phyloP scores from a whole-genome alignment of 2,888 invertebrate genomes.

The Branchellion lobata region DNA sequence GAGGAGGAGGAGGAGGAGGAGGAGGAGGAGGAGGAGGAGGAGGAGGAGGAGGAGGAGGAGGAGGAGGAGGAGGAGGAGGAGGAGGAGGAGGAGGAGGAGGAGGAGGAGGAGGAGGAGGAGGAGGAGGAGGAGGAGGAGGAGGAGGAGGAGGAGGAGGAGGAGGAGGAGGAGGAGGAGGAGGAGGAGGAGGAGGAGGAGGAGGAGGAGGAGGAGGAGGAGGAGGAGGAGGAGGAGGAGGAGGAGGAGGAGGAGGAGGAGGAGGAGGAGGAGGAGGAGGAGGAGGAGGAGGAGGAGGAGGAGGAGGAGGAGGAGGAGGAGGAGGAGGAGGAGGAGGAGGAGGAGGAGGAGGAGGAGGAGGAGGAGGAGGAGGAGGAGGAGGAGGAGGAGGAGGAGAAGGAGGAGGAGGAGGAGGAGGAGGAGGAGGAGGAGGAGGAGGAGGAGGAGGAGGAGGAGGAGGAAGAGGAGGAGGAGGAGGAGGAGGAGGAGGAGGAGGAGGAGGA shows the following conservation, averaged over 20 bases:
- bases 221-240: constrained; percentile 1
- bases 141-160: constrained; percentile 5
- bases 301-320: too few relatives aligned
- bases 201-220: constrained; percentile 10
- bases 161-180: constrained; percentile 27
- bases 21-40: too few relatives aligned
- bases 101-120: too few relatives aligned
- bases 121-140: too few relatives aligned
- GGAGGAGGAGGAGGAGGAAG: constrained; percentile 18
- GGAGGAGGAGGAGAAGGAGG: constrained; percentile 23
- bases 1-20: too few relatives aligned
- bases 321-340: too few relatives aligned
- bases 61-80: too few relatives aligned
- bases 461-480: constrained; percentile 4
- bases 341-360: constrained; percentile 21
- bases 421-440: constrained; percentile 35
- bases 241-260: background rate
- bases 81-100: too few relatives aligned
- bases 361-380: constrained; percentile 33
- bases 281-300: too few relatives aligned
- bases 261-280: background rate
- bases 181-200: constrained; percentile 28
- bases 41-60: too few relatives aligned
- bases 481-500: constrained; percentile 4
- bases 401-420: constrained; percentile 22